Conservation (phyloP, 2,888 invertebrate species). For the Xanthia togata region DNA sequence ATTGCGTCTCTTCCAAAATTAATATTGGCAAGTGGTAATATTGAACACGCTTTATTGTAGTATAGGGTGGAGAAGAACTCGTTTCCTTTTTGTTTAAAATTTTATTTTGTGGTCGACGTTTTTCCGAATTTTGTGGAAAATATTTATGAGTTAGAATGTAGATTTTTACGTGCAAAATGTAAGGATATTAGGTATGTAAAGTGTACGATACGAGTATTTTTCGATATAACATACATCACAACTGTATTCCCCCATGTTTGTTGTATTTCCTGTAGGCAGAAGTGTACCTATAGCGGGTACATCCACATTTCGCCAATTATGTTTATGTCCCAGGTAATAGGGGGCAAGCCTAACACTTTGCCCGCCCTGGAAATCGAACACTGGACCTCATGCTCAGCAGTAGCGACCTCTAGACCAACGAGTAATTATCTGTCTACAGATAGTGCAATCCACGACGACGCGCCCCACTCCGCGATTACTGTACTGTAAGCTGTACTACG, state of each 20-base stretch:
- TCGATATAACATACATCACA: too few species aligned
- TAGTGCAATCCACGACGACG: too few species aligned
- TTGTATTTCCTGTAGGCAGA: too few species aligned
- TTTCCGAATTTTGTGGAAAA: slow-evolving; percentile 2
- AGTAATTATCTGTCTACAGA: too few species aligned
- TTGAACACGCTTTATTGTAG: slow-evolving; percentile 32
- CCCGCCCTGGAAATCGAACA: too few species aligned
- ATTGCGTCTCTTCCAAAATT: slow-evolving; percentile 33
- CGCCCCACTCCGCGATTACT: too few species aligned
- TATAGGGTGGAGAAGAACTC: slow-evolving; percentile 2
- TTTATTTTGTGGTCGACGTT: not conserved
- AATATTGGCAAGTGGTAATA: slow-evolving; percentile 51
- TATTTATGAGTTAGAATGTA: slow-evolving; percentile 6
- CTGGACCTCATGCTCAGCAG: too few species aligned
- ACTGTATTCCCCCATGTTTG: too few species aligned
- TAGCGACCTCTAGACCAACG: too few species aligned
- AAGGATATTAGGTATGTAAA: not conserved
- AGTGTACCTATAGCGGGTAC: too few species aligned
- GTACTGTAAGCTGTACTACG: too few species aligned
- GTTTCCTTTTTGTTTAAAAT: slow-evolving; percentile 14
- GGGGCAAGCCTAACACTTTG: too few species aligned
- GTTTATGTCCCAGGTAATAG: not conserved
- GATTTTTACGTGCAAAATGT: slow-evolving; percentile 1
- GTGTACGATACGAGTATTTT: not conserved
- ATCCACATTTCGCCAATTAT: not conserved